Base-by-base conservation (phyloP, 2,888 invertebrate genomes). In the Atethmia centrago region DNA sequence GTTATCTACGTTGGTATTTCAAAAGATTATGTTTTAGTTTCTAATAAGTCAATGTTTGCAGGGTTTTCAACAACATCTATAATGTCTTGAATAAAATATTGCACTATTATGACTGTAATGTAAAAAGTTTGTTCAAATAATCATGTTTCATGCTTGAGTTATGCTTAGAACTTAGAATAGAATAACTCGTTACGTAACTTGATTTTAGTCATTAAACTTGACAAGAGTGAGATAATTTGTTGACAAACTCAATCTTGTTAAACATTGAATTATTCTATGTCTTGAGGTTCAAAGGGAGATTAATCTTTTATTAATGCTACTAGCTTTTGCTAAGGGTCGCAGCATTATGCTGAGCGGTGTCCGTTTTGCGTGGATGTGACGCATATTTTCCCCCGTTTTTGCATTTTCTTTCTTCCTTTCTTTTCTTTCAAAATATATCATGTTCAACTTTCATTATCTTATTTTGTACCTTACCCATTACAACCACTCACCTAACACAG, bases 91-190 rank as follows among this genome's bases (percentile, higher is more conserved):
- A 64, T 68, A 65, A 80, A 75, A 75, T 51, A 70, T 66, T 69
- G 59, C 69, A 47, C 55, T 47, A 55, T 72, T 47, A 70, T 47
- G 55, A 36, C 55, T 67, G n/a, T 82, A 73, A 63, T 64, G 45
- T 59, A 55, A 42, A 71, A 77, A 82, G 45, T 70, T 77, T 25
- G 25, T 14, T 53, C 16, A 64, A 67, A 55, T 53, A 53, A 49
- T 56, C 21, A 53, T 73, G 21, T 71, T 68, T 68, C 47, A 47
- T 36, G 16, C 51, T 71, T 68, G n/a, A 70, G 64, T 62, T 67
- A 68, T 36, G 42, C 70, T 79, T 49, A 61, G 10, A 72, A 62
- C 14, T 74, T 28, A 65, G 21, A 40, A 28, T 28, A 49, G 10
- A 45, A 40, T 75, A 73, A 12, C n/a, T 59, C 16, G 0, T 53